phyloP scores from a whole-genome alignment of 1,140 invertebrate genomes.

The Battus philenor region DNA sequence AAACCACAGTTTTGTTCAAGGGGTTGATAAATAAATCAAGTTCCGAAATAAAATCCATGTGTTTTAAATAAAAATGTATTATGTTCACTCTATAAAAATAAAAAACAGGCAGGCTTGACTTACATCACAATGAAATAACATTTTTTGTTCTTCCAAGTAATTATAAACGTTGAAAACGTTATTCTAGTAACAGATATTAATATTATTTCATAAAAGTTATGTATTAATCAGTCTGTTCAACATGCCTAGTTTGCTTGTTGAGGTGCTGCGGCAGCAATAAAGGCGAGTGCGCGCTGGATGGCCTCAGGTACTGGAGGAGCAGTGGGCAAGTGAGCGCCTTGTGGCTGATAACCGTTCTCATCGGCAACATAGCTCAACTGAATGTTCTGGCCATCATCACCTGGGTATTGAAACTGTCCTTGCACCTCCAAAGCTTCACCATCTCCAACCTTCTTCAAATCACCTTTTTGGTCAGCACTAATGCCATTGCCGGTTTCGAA shows the following conservation, averaged over 20 bases:
- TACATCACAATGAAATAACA: too few species aligned
- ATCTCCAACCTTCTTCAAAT: slow-evolving; percentile 78
- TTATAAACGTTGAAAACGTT: too few species aligned
- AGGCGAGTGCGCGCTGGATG: slow-evolving; percentile 72
- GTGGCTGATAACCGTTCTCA: slow-evolving; percentile 83
- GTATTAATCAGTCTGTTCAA: too few species aligned
- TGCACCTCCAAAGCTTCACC: slow-evolving; percentile 77
- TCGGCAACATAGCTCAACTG: slow-evolving; percentile 85
- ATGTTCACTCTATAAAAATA: too few species aligned
- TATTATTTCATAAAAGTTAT: too few species aligned
- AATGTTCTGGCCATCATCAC: slow-evolving; percentile 77
- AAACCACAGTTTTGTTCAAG: too few species aligned
- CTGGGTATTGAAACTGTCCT: slow-evolving; percentile 81
- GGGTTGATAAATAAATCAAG: too few species aligned
- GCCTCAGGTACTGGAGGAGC: slow-evolving; percentile 78
- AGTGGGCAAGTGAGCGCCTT: slow-evolving; percentile 79
- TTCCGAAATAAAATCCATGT: too few species aligned
- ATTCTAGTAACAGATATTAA: too few species aligned
- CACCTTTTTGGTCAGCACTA: slow-evolving; percentile 81
- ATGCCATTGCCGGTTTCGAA: slow-evolving; percentile 84
- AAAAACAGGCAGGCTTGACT: too few species aligned
- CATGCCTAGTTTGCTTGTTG: slow-evolving; percentile 27
- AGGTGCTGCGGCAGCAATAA: slow-evolving; percentile 65
- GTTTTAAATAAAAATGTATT: too few species aligned
- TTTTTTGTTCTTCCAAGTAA: too few species aligned